These are phyloP conservation scores for Bicyclus anynana DNA, from an alignment of 1,140 invertebrate species.

Conservation along the genomic window DNA sequence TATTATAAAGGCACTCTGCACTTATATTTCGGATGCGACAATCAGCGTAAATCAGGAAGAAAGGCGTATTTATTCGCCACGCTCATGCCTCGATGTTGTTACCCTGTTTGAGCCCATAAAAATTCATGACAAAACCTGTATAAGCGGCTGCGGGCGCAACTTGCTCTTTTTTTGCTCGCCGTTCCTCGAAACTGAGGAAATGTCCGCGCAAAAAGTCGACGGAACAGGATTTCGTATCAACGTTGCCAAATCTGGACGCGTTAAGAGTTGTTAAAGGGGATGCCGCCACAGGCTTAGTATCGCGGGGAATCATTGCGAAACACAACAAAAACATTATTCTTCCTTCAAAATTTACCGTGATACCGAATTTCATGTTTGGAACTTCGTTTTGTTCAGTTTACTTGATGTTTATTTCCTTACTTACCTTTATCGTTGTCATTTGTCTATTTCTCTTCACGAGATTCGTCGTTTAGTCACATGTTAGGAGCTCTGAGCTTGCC, in stretches of 20 bases:
- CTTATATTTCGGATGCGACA: neutral
- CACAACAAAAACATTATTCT: neutral
- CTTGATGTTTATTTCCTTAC: too few relatives aligned
- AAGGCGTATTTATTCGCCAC: conserved; percentile 34
- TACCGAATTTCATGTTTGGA: too few relatives aligned
- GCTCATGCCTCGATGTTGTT: conserved; percentile 53
- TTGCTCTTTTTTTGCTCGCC: conserved; percentile 55
- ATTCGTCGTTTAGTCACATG: too few relatives aligned
- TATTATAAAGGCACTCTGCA: neutral
- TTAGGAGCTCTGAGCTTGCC: too few relatives aligned
- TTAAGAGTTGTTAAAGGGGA: conserved; percentile 71
- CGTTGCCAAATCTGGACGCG: conserved; percentile 71
- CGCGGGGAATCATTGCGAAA: conserved; percentile 39
- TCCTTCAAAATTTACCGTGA: conserved; percentile 9
- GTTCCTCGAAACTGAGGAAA: conserved; percentile 72
- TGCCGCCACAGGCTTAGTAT: conserved; percentile 45
- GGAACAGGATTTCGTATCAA: conserved; percentile 72
- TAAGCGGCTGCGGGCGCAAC: conserved; percentile 67
- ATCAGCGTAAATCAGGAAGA: neutral
- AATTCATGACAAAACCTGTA: conserved; percentile 74
- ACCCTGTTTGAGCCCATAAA: conserved; percentile 62
- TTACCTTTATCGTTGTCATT: too few relatives aligned
- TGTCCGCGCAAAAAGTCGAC: conserved; percentile 66
- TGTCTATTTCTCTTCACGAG: too few relatives aligned
- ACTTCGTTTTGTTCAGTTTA: too few relatives aligned